Percentiles rank a stretch among this genome's conserved stretches.
Evolutionary conservation across 1,140 invertebrate species (phyloP).

Genomic region (Liolophura sinensis): DNA sequence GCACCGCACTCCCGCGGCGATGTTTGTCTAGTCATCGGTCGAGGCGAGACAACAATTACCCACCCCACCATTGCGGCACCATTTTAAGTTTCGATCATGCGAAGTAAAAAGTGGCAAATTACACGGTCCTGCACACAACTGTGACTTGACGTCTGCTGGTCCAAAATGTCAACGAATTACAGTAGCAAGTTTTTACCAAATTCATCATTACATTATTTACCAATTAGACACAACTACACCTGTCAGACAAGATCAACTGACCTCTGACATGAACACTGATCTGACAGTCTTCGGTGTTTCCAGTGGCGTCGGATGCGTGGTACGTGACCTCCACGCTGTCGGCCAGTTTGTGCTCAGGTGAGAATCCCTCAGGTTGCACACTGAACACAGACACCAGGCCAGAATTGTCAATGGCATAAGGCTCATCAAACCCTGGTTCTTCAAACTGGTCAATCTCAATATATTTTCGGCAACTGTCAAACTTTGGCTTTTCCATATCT

Average conservation of each 20-base stretch:
- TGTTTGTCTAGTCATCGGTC: no score
- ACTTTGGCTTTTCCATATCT: background rate
- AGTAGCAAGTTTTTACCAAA: no score
- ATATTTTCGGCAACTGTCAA: conserved; percentile 8
- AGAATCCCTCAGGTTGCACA: conserved; percentile 17
- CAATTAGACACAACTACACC: no score
- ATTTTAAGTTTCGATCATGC: no score
- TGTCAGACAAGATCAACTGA: conserved; percentile 6
- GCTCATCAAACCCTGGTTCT: background rate
- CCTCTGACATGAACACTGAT: conserved; percentile 20
- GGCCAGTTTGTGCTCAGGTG: conserved; percentile 8
- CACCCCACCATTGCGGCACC: no score
- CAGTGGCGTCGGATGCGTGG: conserved; percentile 24
- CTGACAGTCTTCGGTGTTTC: conserved; percentile 14
- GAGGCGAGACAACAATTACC: no score
- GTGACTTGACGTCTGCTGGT: no score
- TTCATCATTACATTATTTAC: no score
- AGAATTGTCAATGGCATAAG: conserved; percentile 24
- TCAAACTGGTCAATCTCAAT: conserved; percentile 3
- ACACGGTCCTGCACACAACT: no score
- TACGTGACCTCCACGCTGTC: conserved; percentile 19
- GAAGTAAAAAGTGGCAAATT: no score
- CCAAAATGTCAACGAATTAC: no score
- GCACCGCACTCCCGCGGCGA: no score
- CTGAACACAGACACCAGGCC: conserved; percentile 15